Conservation (phyloP, 2,888 invertebrate genomes). For the Muschampia staudingeri region DNA sequence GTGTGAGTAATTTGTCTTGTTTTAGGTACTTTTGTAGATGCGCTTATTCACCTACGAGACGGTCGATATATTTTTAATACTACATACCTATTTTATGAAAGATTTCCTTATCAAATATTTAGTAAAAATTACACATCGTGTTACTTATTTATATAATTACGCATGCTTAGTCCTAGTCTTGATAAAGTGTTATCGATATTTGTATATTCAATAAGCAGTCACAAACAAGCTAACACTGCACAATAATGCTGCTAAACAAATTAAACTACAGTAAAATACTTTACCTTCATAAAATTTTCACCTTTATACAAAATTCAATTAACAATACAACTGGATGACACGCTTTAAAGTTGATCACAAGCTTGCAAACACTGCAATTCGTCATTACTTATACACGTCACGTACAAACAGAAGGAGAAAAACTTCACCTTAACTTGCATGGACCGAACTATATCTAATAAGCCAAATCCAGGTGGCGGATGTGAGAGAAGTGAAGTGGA, state of each 20-base stretch:
- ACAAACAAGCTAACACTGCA: conserved; percentile 32
- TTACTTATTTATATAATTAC: not conserved
- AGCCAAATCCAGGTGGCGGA: conserved; percentile 93
- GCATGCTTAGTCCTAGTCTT: not conserved
- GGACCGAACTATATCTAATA: conserved; percentile 71
- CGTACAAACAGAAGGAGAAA: not conserved
- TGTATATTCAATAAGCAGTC: not conserved
- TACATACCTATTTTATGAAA: too few relatives aligned
- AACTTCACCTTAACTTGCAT: not conserved
- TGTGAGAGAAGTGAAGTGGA: conserved; percentile 98
- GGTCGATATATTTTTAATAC: conserved; percentile 21
- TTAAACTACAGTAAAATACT: not conserved
- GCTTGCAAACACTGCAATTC: conserved; percentile 64
- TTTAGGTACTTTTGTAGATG: conserved; percentile 17
- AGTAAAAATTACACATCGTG: not conserved
- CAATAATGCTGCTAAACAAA: not conserved
- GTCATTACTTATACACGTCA: conserved; percentile 28
- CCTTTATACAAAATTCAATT: not conserved
- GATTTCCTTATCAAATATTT: not conserved
- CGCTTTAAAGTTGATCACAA: conserved; percentile 43
- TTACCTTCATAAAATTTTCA: not conserved
- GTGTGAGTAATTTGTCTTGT: conserved; percentile 28
- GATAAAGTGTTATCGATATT: not conserved
- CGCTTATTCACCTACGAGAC: conserved; percentile 31
- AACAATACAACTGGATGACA: not conserved